Evolutionary conservation across 2,797 vertebrate genomes (phyloP), one percentile per base, ranked within the genome.

Genomic region (Picus viridis): DNA sequence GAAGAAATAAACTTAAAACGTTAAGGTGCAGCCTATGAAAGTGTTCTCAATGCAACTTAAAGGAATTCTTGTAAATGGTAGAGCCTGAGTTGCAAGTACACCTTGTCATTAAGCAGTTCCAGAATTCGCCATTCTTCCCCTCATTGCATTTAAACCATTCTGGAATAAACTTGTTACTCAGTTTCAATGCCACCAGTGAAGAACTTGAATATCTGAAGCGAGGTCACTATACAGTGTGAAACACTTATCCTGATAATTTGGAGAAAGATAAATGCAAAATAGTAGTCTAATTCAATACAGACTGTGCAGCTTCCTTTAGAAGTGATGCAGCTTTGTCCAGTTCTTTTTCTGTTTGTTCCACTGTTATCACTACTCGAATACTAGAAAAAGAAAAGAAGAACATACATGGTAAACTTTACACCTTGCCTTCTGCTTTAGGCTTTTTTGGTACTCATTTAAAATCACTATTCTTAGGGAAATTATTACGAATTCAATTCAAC

Each of bases 311-410:
- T 76, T 98, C 98, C 82, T 97, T 98, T 96, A 99, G 98, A 54
- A 98, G 97, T 18, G 97, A 96, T 15, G 98, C 98, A 4, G 98
- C 98, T 88, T 95, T 98, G 89, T 98, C 96, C 93, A 99, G 97
- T 65, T 99, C 99, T 73, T 98, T 97, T 29, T 98, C 98, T 2
- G 98, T 99, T 89, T 99, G 99, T 92, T 99, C 98, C 47, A 99
- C 92, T 8, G 99, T 99, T 88, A 99, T 89, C 90, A 99, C 98
- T 79, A 99, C 98, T 79, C 99, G 97, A 94, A 99, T 98, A 92
- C 99, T 99, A 97, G 54, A 92, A 96, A 95, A 51, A 92, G 41
- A 47, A 96, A 92, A 90, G 15, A 76, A 90, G 53, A 92, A 94
- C 6, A 93, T 9, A 76, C 4, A 73, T 1, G 62, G 53, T 29